Percentiles rank a stretch among this genome's conserved stretches.
These are phyloP conservation scores for Falco columbarius DNA, from an alignment of 2,797 vertebrate species.

Conservation along the genomic window DNA sequence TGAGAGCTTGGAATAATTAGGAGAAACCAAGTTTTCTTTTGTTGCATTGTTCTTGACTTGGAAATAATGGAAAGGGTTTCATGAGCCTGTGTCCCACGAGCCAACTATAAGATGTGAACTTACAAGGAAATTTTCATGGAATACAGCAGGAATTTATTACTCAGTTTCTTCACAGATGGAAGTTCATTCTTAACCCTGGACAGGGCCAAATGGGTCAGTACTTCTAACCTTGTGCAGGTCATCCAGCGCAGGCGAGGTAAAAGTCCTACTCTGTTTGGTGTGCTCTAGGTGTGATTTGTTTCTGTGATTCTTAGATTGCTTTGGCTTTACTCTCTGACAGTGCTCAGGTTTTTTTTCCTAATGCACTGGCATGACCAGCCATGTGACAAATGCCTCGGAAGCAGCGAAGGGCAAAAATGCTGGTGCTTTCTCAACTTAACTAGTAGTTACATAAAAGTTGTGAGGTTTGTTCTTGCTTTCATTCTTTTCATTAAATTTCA, in stretches of 20 bases:
- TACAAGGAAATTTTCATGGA: neutral
- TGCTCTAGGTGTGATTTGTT: slow-evolving; percentile 20
- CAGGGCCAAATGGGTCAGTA: slow-evolving; percentile 83
- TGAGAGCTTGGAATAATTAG: neutral
- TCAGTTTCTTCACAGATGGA: slow-evolving; percentile 76
- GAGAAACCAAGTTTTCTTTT: neutral
- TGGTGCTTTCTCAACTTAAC: neutral
- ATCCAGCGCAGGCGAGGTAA: slow-evolving; percentile 58
- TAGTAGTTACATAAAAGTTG: neutral
- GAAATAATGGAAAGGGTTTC: neutral
- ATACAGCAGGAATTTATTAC: neutral
- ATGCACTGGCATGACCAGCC: neutral
- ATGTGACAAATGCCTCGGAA: neutral
- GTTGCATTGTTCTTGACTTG: neutral
- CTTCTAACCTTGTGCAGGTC: slow-evolving; percentile 80
- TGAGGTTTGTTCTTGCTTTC: neutral
- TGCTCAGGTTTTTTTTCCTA: neutral
- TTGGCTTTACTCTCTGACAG: neutral
- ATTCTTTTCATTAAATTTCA: neutral
- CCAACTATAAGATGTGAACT: neutral
- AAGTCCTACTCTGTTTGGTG: neutral
- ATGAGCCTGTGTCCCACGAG: neutral
- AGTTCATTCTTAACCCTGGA: slow-evolving; percentile 77
- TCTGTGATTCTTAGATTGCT: neutral
- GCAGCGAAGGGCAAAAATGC: neutral